A percentile compares a stretch with the other conserved stretches of the same genome.
phyloP scores from a whole-genome alignment of 2,888 invertebrate species.

The Macaria liturata region DNA sequence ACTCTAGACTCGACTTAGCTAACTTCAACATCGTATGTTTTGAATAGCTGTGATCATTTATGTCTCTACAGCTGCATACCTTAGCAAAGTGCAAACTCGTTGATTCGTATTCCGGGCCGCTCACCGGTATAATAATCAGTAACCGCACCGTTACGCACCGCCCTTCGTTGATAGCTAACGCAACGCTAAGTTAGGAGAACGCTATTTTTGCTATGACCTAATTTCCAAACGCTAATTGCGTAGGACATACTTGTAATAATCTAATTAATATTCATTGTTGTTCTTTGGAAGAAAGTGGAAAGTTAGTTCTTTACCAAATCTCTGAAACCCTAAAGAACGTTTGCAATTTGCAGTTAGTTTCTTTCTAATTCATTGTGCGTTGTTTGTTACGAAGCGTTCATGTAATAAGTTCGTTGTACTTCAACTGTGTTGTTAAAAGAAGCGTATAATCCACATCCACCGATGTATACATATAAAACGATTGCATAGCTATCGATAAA shows the following conservation, averaged over 20 bases:
- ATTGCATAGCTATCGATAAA: too few species aligned
- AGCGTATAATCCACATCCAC: too few species aligned
- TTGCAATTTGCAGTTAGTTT: too few species aligned
- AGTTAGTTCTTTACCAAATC: not conserved
- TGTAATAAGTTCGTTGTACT: too few species aligned
- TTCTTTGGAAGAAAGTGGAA: not conserved
- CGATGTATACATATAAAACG: too few species aligned
- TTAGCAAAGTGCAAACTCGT: conserved; percentile 46
- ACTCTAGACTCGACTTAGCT: too few species aligned
- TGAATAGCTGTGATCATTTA: too few species aligned
- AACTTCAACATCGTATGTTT: too few species aligned
- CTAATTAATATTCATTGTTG: conserved; percentile 27
- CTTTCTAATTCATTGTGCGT: too few species aligned
- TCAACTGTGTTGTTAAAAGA: too few species aligned
- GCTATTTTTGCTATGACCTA: conserved; percentile 43
- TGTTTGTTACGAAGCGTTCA: too few species aligned
- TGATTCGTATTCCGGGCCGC: conserved; percentile 61
- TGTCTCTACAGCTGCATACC: conserved; percentile 25
- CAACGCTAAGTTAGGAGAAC: conserved; percentile 49
- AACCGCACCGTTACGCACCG: conserved; percentile 51
- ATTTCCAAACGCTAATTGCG: conserved; percentile 36
- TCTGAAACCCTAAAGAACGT: too few species aligned
- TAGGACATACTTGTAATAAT: conserved; percentile 5
- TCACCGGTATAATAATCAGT: conserved; percentile 39
- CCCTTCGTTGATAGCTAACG: conserved; percentile 50